Percentiles rank a stretch among this genome's conserved stretches.
phyloP scores from a whole-genome alignment of 2,113 vertebrate species.

The Tragelaphus scriptus region DNA sequence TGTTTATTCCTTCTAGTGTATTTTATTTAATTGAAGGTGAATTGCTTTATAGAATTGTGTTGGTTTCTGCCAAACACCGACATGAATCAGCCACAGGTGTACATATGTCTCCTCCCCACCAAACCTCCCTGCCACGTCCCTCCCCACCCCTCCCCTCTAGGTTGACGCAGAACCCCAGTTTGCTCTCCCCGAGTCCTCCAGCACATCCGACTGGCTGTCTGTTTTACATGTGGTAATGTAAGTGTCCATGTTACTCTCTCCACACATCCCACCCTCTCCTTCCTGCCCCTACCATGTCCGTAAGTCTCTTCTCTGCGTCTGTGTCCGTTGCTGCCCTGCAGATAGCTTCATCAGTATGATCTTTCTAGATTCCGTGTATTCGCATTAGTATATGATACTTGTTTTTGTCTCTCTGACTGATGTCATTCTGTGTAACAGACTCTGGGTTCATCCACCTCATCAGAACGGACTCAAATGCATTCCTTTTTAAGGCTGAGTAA shows the following conservation, averaged over 20 bases:
- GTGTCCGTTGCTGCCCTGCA: background rate
- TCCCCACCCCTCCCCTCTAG: background rate
- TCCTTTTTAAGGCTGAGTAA: background rate
- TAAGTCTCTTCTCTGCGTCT: background rate
- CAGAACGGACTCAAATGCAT: background rate
- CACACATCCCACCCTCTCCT: background rate
- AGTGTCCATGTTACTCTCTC: background rate
- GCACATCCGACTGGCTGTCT: accelerated
- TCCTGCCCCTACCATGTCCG: background rate
- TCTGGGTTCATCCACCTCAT: background rate
- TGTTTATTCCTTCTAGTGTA: background rate
- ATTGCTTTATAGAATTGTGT: background rate
- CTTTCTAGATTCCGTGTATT: background rate
- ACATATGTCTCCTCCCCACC: background rate
- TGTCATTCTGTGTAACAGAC: background rate
- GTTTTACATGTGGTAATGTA: accelerated
- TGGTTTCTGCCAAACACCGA: background rate
- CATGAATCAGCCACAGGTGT: background rate
- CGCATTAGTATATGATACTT: background rate
- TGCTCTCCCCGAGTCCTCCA: accelerated
- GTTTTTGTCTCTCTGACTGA: background rate
- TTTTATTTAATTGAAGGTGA: background rate
- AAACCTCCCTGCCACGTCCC: background rate
- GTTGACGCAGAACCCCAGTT: background rate
- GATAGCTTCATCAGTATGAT: accelerated